These are phyloP conservation scores for Leistus spinibarbis DNA, from an alignment of 2,888 invertebrate genomes.

Conservation along the genomic window DNA sequence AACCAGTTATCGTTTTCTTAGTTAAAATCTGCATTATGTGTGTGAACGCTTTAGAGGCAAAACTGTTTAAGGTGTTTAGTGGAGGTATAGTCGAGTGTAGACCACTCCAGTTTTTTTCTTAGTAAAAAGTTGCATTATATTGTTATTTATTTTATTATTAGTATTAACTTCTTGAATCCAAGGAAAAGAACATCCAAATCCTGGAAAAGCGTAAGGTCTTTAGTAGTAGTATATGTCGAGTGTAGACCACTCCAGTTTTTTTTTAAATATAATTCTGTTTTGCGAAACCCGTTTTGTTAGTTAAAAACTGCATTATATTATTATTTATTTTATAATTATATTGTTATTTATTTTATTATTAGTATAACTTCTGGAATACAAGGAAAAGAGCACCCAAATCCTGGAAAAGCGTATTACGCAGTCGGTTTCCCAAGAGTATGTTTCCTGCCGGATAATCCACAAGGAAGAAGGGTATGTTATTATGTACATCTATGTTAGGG, in stretches of 20 bases:
- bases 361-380: constrained; percentile 88
- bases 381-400: constrained; percentile 77
- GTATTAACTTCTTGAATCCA: constrained; percentile 87
- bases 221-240: too few species aligned
- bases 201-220: too few species aligned
- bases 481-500: not conserved
- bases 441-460: constrained; percentile 82
- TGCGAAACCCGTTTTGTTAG: too few species aligned
- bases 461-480: constrained; percentile 66
- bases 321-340: not conserved
- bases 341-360: constrained; percentile 44
- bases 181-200: constrained; percentile 77
- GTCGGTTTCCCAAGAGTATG: constrained; percentile 84
- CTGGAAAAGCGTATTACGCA: constrained; percentile 85
- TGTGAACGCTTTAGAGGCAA: too few species aligned
- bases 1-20: too few species aligned
- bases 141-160: constrained; percentile 58
- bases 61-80: too few species aligned
- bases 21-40: too few species aligned
- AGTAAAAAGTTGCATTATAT: too few species aligned
- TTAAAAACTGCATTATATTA: too few species aligned
- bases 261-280: not conserved
- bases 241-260: too few species aligned
- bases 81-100: too few species aligned
- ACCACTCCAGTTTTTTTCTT: too few species aligned